Percentiles rank a stretch among this genome's conserved stretches.
Conservation (phyloP, 2,113 vertebrate genomes). For the Rhinopomastus cyanomelas region DNA sequence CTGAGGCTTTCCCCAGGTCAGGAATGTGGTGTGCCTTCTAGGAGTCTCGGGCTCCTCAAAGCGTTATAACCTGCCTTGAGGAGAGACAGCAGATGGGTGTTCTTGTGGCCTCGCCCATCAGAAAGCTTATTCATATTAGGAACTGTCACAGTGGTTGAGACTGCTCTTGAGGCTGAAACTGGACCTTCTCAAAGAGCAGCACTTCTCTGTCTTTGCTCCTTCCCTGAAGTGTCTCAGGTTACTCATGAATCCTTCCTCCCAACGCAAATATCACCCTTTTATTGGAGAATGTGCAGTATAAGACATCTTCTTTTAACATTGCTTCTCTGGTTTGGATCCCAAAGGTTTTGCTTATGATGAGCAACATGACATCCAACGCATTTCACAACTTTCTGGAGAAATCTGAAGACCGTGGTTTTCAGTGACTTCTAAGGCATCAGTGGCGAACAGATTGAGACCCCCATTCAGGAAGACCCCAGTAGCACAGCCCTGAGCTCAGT, state of each 20-base stretch:
- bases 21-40: neutral
- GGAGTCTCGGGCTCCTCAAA: neutral
- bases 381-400: constrained; percentile 41
- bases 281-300: neutral
- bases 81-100: neutral
- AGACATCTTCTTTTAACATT: constrained; percentile 6
- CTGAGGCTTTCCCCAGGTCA: neutral
- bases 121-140: neutral
- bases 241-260: neutral
- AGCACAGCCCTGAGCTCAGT: neutral
- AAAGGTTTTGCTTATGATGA: constrained; percentile 30
- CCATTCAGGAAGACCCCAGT: neutral
- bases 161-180: neutral
- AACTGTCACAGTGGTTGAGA: neutral
- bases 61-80: neutral
- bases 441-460: neutral
- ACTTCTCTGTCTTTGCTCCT: neutral
- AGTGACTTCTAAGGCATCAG: neutral
- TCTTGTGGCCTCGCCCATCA: neutral
- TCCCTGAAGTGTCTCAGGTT: neutral
- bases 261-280: neutral
- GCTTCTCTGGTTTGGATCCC: constrained; percentile 3
- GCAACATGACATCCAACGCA: constrained; percentile 13
- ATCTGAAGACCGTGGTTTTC: constrained; percentile 35
- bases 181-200: neutral